phyloP scores from a whole-genome alignment of 1,140 invertebrate genomes.

The Hylaeus volcanicus region DNA sequence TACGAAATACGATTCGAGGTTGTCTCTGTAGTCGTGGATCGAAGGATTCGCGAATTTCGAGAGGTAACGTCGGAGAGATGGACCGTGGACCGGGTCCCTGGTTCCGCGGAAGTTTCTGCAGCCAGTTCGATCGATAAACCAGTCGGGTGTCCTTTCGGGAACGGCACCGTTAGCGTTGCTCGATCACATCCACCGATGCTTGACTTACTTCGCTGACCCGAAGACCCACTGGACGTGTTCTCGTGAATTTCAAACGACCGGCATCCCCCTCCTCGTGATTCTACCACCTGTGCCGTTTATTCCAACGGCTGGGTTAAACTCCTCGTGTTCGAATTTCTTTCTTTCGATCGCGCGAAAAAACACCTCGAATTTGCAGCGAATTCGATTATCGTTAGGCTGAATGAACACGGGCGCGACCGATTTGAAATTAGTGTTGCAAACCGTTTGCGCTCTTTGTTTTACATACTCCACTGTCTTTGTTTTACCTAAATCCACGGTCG shows the following conservation, averaged over 20 bases:
- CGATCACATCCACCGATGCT: conserved; percentile 61
- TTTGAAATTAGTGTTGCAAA: too few species aligned
- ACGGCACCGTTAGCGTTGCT: conserved; percentile 56
- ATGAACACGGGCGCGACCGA: too few species aligned
- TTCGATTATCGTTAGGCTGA: too few species aligned
- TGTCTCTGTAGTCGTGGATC: background rate
- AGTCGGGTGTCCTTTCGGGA: conserved; percentile 42
- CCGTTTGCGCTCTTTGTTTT: too few species aligned
- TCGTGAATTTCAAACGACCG: conserved; percentile 68
- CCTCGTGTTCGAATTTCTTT: too few species aligned
- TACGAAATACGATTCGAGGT: too few species aligned
- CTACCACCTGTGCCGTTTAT: background rate
- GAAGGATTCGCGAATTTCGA: background rate
- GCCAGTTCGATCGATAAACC: conserved; percentile 24
- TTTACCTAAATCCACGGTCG: too few species aligned
- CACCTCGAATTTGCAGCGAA: too few species aligned
- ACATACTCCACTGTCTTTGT: too few species aligned
- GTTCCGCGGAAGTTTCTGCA: background rate
- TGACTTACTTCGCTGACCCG: conserved; percentile 78
- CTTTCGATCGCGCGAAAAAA: background rate
- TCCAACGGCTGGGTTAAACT: background rate
- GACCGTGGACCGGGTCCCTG: background rate
- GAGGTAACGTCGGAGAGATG: background rate
- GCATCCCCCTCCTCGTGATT: background rate
- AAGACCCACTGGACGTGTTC: conserved; percentile 76